Evolutionary conservation across 2,113 vertebrate species (phyloP).

Genomic region (Psilopsiagon aurifrons): DNA sequence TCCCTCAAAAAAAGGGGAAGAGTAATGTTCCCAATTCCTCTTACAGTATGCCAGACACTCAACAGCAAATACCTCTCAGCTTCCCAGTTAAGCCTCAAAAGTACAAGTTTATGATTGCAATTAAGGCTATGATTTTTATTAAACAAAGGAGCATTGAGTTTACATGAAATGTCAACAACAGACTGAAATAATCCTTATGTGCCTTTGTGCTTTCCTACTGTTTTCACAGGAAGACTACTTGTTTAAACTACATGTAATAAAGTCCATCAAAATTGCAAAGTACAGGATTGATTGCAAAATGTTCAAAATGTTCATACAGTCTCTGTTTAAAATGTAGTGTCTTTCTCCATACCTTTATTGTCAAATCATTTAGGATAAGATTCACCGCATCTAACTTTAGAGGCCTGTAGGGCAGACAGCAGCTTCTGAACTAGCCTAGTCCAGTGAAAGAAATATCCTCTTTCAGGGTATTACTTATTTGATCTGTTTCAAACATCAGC

Average conservation of each 20-base stretch:
- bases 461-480: background rate
- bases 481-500: background rate
- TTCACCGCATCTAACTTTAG: background rate
- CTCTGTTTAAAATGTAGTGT: background rate
- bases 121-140: background rate
- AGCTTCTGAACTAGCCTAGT: background rate
- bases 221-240: background rate
- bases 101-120: background rate
- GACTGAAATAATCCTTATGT: background rate
- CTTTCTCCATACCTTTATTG: fast-evolving
- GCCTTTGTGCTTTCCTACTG: background rate
- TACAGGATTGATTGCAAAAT: background rate
- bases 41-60: background rate
- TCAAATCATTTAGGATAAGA: background rate
- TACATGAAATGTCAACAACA: background rate
- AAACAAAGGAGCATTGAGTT: background rate
- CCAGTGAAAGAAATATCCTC: background rate
- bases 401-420: background rate
- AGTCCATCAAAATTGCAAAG: background rate
- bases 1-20: background rate
- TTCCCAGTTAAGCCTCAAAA: background rate
- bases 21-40: background rate
- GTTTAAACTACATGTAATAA: background rate
- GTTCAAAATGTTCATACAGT: fast-evolving
- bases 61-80: background rate